Evolutionary conservation across 2,797 vertebrate species (phyloP), one percentile per base, ranked within the genome.

Genomic region (Melanotaenia trifasciata): DNA sequence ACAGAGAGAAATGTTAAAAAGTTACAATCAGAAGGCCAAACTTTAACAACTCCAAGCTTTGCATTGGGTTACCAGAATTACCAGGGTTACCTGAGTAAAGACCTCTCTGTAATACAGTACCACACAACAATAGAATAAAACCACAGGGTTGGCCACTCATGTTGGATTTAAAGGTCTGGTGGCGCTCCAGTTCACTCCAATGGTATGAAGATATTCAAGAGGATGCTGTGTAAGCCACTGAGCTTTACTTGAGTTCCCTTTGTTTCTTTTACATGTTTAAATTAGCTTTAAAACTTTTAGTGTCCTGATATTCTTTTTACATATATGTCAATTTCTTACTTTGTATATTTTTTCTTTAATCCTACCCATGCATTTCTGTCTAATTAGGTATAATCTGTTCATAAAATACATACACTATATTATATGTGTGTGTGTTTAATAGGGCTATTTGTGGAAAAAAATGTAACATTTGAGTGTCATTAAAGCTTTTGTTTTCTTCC

Each of bases 161-260:
- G 50, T 58, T 22, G 38, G 33, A 4, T n/a, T 20, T 69, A 61
- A 33, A 58, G 22, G 45, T 18, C 28, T 4, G 14, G 1, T 20
- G 7, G 5, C 4, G 47, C 7, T 66, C 53, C 30, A 56, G 47
- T 45, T 76, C n/a, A 70, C 65, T 53, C 38, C 20, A 45, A 47
- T 67, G 9, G 33, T 50, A 59, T 12, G 47, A 67, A 43, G 35
- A 3, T 26, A 54, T 8, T 45, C 16, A 45, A 16, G 16, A 45
- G 43, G 43, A 62, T 0, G 7, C 33, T 36, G 51, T 67, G 40
- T 18, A 24, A 30, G 28, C 16, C 3, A 67, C 20, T 32, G 12
- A n/a, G 28, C 43, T 57, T 32, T 28, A 57, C n/a, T 22, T 30
- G 4, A 32, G 5, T 40, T 43, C 30, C 22, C 28, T 70, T 35